Percentiles rank a stretch among this genome's conserved stretches.
phyloP scores from a whole-genome alignment of 2,888 invertebrate species.

The Scaeva pyrastri region DNA sequence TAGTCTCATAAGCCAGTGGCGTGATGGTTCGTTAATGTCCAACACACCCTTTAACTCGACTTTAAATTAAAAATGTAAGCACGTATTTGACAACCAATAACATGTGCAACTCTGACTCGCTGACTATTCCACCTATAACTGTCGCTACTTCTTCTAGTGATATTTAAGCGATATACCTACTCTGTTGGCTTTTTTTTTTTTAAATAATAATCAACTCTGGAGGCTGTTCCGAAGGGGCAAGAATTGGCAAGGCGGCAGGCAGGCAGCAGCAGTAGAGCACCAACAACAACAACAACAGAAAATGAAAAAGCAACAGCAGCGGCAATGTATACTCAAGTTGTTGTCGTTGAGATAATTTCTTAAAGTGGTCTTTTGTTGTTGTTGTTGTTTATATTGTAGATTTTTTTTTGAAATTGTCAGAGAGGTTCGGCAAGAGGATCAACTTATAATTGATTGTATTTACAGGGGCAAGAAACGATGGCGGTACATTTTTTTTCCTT shows the following conservation, averaged over 20 bases:
- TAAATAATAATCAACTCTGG: slow-evolving; percentile 28
- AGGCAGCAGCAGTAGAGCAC: too few relatives aligned
- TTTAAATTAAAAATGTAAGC: too few relatives aligned
- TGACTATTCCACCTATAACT: not conserved
- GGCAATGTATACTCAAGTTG: slow-evolving; percentile 10
- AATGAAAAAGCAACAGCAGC: not conserved
- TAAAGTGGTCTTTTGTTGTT: slow-evolving; percentile 63
- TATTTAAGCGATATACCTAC: not conserved
- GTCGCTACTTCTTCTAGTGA: slow-evolving; percentile 31
- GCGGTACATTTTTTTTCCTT: not conserved
- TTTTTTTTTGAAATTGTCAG: slow-evolving; percentile 30
- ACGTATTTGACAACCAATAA: too few relatives aligned
- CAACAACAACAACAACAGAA: too few relatives aligned
- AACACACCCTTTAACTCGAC: too few relatives aligned
- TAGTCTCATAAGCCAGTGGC: too few relatives aligned
- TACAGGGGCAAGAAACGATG: slow-evolving; percentile 14
- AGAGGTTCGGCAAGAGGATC: slow-evolving; percentile 42
- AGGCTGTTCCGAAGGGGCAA: slow-evolving; percentile 1
- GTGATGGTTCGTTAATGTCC: too few relatives aligned
- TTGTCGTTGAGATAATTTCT: slow-evolving; percentile 68
- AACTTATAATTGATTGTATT: slow-evolving; percentile 66
- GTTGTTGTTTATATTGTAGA: slow-evolving; percentile 20
- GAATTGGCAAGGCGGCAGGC: not conserved
- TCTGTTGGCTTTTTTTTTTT: not conserved
- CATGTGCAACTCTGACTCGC: not conserved